These are phyloP conservation scores for Cremastinae sp. DNA, from an alignment of 2,888 invertebrate species.

Conservation along the genomic window DNA sequence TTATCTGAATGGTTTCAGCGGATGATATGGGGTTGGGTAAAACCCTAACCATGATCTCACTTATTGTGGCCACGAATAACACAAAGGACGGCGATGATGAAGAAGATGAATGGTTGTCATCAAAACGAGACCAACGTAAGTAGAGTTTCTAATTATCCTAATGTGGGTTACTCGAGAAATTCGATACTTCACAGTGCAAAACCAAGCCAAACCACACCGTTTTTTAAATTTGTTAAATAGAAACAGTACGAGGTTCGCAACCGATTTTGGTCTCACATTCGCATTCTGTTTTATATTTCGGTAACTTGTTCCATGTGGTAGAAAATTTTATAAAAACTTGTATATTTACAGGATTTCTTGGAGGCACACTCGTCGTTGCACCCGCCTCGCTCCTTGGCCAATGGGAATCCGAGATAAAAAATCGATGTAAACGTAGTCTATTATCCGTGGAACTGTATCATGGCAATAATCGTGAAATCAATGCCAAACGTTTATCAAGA, in stretches of 20 bases:
- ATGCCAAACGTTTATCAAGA: conserved; percentile 82
- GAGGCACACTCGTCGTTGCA: conserved; percentile 93
- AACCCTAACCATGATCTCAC: conserved; percentile 90
- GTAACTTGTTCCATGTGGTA: not conserved
- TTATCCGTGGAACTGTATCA: conserved; percentile 88
- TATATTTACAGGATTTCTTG: conserved; percentile 76
- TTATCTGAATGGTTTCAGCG: conserved; percentile 77
- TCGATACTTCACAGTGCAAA: too few relatives aligned
- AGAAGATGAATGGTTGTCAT: conserved; percentile 66
- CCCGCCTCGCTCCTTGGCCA: conserved; percentile 95
- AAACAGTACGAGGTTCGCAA: too few relatives aligned
- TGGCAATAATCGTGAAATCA: conserved; percentile 87
- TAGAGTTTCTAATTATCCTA: not conserved
- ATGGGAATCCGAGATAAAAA: conserved; percentile 91
- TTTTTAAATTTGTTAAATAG: conserved; percentile 2
- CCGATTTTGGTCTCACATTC: too few relatives aligned
- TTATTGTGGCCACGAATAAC: conserved; percentile 83
- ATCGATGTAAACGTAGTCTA: conserved; percentile 83
- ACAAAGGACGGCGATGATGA: conserved; percentile 75
- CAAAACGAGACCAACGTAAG: conserved; percentile 63
- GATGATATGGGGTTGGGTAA: conserved; percentile 93
- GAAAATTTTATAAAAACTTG: conserved; percentile 2
- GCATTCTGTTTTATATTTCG: too few relatives aligned
- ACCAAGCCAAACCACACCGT: not conserved
- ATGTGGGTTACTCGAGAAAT: not conserved